These are phyloP conservation scores for Drosophila rufa DNA, from an alignment of 1,140 invertebrate genomes.

Conservation along the genomic window DNA sequence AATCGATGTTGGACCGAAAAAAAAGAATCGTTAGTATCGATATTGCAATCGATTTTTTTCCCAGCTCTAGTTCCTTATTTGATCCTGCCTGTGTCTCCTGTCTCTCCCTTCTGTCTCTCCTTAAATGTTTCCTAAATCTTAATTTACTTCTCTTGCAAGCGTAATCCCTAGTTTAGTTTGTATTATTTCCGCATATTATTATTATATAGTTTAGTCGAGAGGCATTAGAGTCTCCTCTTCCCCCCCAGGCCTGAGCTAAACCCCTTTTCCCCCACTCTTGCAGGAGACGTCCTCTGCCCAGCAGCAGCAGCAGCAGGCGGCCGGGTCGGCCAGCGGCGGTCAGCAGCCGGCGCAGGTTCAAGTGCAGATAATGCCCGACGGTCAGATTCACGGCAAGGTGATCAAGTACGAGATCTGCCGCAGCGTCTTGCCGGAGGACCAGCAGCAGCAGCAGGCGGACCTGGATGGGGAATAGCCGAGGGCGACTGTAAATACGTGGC, in stretches of 20 bases:
- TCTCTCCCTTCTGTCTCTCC: conserved; percentile 7
- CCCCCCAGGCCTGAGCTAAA: conserved; percentile 38
- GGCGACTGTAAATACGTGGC: conserved; percentile 41
- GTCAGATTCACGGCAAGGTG: conserved; percentile 65
- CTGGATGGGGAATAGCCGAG: conserved; percentile 51
- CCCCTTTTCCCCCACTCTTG: conserved; percentile 41
- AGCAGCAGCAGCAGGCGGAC: conserved; percentile 47
- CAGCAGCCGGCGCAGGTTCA: conserved; percentile 63
- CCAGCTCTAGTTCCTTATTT: conserved; percentile 27
- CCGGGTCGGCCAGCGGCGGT: conserved; percentile 41
- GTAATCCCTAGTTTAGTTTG: conserved; percentile 63
- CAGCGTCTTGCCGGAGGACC: conserved; percentile 68
- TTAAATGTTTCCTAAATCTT: conserved; percentile 27
- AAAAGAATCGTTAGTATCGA: no score
- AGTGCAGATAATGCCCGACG: conserved; percentile 66
- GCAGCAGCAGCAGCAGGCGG: conserved; percentile 52
- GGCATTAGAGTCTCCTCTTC: conserved; percentile 20
- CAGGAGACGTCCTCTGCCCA: conserved; percentile 64
- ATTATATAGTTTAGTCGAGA: conserved; percentile 14
- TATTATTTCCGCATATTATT: conserved; percentile 30
- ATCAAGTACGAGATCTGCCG: conserved; percentile 75
- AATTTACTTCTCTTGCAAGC: conserved; percentile 24
- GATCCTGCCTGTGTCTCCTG: conserved; percentile 42
- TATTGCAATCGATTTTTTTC: no score
- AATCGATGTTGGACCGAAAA: no score